These are phyloP conservation scores for Folsomia candida DNA, from an alignment of 2,888 invertebrate species.

Conservation along the genomic window DNA sequence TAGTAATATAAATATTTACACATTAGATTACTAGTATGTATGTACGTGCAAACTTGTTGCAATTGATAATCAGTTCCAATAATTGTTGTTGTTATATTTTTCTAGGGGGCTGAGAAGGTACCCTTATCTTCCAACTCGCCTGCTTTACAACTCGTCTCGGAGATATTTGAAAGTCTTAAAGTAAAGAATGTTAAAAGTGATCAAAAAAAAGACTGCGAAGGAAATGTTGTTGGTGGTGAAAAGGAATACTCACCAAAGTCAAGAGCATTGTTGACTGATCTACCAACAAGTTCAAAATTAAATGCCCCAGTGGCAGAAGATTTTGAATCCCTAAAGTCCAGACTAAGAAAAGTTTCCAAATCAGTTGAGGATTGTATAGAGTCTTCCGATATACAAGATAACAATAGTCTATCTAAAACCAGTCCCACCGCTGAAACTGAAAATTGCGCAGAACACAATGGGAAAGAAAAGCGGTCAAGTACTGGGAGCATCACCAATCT, in stretches of 20 bases:
- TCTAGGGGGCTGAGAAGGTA: slow-evolving; percentile 29
- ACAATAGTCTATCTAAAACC: background rate
- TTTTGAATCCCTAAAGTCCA: slow-evolving; percentile 65
- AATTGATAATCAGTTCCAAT: background rate
- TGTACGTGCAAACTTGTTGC: background rate
- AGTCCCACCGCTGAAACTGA: slow-evolving; percentile 24
- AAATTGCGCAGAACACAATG: slow-evolving; percentile 54
- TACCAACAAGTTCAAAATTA: slow-evolving; percentile 26
- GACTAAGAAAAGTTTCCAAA: slow-evolving; percentile 70
- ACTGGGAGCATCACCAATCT: slow-evolving; percentile 89
- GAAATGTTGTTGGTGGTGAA: background rate
- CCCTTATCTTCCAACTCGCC: slow-evolving; percentile 63
- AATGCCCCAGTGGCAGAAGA: slow-evolving; percentile 34
- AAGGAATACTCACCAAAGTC: slow-evolving; percentile 15
- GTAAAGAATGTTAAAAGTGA: slow-evolving; percentile 57
- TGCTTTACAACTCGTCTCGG: slow-evolving; percentile 75
- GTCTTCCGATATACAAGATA: slow-evolving; percentile 30
- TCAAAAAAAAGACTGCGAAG: slow-evolving; percentile 23
- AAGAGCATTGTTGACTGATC: slow-evolving; percentile 25
- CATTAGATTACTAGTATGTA: background rate
- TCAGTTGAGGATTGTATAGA: slow-evolving; percentile 44
- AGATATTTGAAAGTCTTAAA: slow-evolving; percentile 79
- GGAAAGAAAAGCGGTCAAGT: slow-evolving; percentile 81
- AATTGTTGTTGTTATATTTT: slow-evolving; percentile 4
- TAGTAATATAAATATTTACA: slow-evolving; percentile 13